These are phyloP conservation scores for Sinohyriopsis cumingii DNA, from an alignment of 2,888 invertebrate species.

Conservation along the genomic window DNA sequence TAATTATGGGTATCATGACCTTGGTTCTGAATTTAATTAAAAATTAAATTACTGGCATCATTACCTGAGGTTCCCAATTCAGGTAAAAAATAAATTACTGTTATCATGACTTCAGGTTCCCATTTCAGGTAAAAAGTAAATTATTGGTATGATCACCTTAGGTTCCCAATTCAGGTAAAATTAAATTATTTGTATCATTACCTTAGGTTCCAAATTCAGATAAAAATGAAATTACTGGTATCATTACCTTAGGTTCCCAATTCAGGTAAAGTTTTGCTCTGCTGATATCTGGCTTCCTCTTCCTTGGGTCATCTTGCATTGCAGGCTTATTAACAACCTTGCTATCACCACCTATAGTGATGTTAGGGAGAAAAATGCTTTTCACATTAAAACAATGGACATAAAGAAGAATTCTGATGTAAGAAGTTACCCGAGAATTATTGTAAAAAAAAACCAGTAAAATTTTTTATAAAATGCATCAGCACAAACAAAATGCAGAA, in stretches of 20 bases:
- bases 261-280: conserved; percentile 87
- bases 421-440: not conserved
- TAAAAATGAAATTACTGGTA: not conserved
- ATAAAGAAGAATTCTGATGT: not conserved
- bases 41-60: not conserved
- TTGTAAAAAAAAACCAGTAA: no score
- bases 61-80: not conserved
- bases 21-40: no score
- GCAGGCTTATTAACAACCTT: conserved; percentile 87
- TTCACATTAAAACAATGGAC: not conserved
- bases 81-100: not conserved
- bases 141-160: no score
- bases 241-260: conserved; percentile 90
- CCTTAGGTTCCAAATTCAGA: not conserved
- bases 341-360: conserved; percentile 85
- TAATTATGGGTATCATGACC: not conserved
- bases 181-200: not conserved
- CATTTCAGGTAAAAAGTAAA: conserved; percentile 81
- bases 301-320: conserved; percentile 96
- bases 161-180: no score
- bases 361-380: not conserved
- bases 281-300: conserved; percentile 93
- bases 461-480: no score
- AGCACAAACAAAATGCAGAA: no score
- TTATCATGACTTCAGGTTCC: conserved; percentile 85